A percentile compares a stretch with the other conserved stretches of the same genome.
These are phyloP conservation scores for Platysteira castanea DNA, from an alignment of 2,113 vertebrate genomes.

Conservation along the genomic window DNA sequence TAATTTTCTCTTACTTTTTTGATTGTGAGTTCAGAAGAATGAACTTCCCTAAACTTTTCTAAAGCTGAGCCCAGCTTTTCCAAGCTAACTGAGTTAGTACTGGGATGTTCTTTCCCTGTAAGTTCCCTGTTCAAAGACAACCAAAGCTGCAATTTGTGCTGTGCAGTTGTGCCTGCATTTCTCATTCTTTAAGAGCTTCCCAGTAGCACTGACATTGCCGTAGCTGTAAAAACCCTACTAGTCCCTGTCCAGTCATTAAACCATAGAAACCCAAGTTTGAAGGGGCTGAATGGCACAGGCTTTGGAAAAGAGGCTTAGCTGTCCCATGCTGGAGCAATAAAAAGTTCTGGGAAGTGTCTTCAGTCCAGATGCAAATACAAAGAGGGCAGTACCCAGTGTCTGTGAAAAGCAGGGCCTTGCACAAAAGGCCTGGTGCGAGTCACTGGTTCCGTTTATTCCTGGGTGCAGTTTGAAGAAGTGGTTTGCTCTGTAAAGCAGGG, in stretches of 20 bases:
- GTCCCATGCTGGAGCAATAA: not conserved
- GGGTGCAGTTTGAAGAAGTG: not conserved
- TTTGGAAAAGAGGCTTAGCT: not conserved
- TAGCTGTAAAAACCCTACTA: not conserved
- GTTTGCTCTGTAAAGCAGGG: not conserved
- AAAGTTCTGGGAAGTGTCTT: not conserved
- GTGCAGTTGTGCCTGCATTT: not conserved
- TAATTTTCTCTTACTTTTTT: not conserved
- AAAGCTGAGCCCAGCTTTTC: not conserved
- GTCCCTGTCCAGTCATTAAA: not conserved
- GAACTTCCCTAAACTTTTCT: not conserved
- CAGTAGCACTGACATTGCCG: accelerated
- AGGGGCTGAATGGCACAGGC: not conserved
- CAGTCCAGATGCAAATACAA: not conserved
- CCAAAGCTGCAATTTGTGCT: not conserved
- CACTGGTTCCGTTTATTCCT: not conserved
- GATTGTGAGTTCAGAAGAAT: not conserved
- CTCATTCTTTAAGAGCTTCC: not conserved
- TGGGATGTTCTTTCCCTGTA: not conserved
- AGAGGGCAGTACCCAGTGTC: not conserved
- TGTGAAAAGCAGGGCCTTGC: not conserved
- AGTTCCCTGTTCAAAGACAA: not conserved
- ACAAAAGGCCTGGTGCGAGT: not conserved
- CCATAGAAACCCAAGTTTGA: not conserved
- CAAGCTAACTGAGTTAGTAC: not conserved